Percentiles rank a stretch among this genome's conserved stretches.
These are phyloP conservation scores for Caloenas nicobarica DNA, from an alignment of 2,113 vertebrate species.

Conservation along the genomic window DNA sequence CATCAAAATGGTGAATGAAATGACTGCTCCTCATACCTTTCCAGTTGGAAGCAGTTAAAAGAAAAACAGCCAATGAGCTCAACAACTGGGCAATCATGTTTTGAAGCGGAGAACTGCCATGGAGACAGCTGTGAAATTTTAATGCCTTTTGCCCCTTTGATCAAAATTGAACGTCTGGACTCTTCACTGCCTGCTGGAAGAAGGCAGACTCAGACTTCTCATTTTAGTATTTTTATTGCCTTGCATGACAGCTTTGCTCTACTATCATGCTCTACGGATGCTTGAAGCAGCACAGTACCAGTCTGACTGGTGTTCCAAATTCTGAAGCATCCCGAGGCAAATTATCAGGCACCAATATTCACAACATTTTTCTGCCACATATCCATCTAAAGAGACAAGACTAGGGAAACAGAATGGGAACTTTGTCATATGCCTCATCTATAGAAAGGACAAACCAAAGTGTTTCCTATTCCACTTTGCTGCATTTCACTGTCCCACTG, in stretches of 20 bases:
- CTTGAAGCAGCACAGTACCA: background rate
- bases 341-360: background rate
- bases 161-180: rapidly evolving
- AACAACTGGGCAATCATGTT: background rate
- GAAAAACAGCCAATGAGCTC: background rate
- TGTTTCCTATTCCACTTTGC: background rate
- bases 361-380: background rate
- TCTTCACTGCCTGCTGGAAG: background rate
- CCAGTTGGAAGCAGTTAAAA: background rate
- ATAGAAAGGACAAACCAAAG: background rate
- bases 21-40: background rate
- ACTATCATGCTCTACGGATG: background rate
- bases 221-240: background rate
- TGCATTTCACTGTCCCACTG: background rate
- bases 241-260: background rate
- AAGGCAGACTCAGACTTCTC: background rate
- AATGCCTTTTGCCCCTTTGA: background rate
- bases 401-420: background rate
- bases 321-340: background rate
- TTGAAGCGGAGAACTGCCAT: background rate
- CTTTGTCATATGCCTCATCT: background rate
- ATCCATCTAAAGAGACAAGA: background rate
- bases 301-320: background rate
- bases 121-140: background rate
- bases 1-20: background rate